A percentile compares a stretch with the other conserved stretches of the same genome.
These are phyloP conservation scores for Vicugna pacos DNA, from an alignment of 2,113 vertebrate species.

Conservation along the genomic window DNA sequence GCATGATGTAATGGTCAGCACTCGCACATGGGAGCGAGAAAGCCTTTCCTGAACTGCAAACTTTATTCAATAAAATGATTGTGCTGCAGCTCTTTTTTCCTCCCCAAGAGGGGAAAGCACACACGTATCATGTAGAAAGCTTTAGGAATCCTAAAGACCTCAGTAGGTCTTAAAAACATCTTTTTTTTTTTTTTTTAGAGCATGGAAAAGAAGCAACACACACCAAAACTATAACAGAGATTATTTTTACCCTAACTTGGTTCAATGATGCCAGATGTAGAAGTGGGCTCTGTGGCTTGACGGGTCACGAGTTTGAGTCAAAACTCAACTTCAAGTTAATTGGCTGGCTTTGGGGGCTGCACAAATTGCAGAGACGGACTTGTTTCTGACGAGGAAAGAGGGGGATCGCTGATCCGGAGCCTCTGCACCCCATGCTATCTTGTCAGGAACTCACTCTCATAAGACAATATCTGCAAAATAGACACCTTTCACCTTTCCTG, in stretches of 20 bases:
- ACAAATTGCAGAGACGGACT: constrained; percentile 83
- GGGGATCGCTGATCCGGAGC: constrained; percentile 72
- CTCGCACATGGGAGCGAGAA: constrained; percentile 83
- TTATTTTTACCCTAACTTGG: constrained; percentile 78
- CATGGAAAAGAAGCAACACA: constrained; percentile 76
- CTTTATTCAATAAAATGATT: constrained; percentile 87
- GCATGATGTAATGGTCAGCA: constrained; percentile 88
- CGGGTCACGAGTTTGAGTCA: constrained; percentile 87
- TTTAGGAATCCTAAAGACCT: constrained; percentile 80
- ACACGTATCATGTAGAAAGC: constrained; percentile 85
- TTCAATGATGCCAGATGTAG: constrained; percentile 85
- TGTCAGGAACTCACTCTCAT: constrained; percentile 78
- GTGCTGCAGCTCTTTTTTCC: constrained; percentile 78
- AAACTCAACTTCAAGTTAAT: constrained; percentile 89
- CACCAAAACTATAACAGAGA: constrained; percentile 71
- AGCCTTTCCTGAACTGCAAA: constrained; percentile 86
- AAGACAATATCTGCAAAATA: constrained; percentile 16
- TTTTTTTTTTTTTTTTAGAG: constrained; percentile 58
- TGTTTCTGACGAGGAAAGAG: constrained; percentile 77
- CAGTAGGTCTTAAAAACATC: constrained; percentile 73
- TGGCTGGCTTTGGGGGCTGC: constrained; percentile 82
- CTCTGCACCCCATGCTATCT: constrained; percentile 75
- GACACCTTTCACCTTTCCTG: not conserved
- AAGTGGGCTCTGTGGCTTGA: constrained; percentile 80
- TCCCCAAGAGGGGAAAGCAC: constrained; percentile 81